A percentile compares a stretch with the other conserved stretches of the same genome.
Evolutionary conservation across 2,797 vertebrate species (phyloP).

Genomic region (Amphiprion clarkii): DNA sequence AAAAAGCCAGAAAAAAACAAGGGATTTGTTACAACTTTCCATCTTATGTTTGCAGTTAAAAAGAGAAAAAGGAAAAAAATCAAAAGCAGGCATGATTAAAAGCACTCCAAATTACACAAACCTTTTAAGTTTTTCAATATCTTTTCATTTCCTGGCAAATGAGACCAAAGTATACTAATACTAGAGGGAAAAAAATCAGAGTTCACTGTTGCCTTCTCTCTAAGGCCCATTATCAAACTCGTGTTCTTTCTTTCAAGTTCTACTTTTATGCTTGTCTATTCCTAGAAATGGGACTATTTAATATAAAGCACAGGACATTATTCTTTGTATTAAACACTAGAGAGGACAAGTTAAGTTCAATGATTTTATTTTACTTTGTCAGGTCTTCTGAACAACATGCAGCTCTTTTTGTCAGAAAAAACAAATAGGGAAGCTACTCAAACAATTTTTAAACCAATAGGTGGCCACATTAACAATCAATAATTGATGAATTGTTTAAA

Average conservation of each 20-base stretch:
- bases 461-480: too few relatives aligned
- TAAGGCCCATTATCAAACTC: neutral
- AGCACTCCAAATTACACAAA: neutral
- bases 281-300: neutral
- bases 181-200: neutral
- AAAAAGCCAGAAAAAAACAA: neutral
- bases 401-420: neutral
- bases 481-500: too few relatives aligned
- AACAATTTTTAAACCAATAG: too few relatives aligned
- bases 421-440: too few relatives aligned
- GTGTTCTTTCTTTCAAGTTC: neutral
- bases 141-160: slow-evolving; percentile 11
- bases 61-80: slow-evolving; percentile 1
- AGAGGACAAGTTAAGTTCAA: neutral
- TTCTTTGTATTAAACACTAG: neutral
- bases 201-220: neutral
- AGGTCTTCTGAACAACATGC: slow-evolving; percentile 5
- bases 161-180: neutral
- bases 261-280: slow-evolving; percentile 3
- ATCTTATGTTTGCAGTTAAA: neutral
- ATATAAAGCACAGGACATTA: slow-evolving; percentile 3
- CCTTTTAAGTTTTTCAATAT: neutral
- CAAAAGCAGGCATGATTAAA: slow-evolving; percentile 10
- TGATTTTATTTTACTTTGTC: neutral
- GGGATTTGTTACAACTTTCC: neutral